Conservation (phyloP, 2,888 invertebrate genomes). For the Desoria tigrina region DNA sequence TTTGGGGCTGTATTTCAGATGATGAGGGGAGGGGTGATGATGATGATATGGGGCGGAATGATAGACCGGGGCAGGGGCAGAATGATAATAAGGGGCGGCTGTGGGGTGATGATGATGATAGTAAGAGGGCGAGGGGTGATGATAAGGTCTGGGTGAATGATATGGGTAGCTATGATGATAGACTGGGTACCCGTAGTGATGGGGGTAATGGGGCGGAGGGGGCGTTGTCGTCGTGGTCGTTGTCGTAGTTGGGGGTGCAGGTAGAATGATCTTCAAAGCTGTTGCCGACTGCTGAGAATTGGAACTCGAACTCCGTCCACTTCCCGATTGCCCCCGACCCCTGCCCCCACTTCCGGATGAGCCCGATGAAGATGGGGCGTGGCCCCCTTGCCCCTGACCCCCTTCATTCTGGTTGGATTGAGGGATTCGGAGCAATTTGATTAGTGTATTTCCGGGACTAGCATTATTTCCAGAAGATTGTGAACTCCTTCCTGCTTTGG, state of each 20-base stretch:
- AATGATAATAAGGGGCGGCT: too few species aligned
- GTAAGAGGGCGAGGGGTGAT: neutral
- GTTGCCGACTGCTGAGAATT: constrained; percentile 15
- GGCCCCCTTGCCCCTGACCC: constrained; percentile 5
- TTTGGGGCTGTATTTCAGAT: too few species aligned
- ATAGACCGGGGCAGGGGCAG: neutral
- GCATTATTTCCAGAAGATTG: neutral
- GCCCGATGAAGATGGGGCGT: neutral
- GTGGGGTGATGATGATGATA: neutral
- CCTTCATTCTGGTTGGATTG: neutral
- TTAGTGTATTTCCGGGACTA: constrained; percentile 23
- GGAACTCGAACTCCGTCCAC: constrained; percentile 5
- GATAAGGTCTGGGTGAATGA: neutral
- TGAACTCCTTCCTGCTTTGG: neutral
- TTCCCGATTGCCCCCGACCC: constrained; percentile 8
- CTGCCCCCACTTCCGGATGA: neutral
- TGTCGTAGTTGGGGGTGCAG: constrained; percentile 30
- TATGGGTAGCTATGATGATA: constrained; percentile 17
- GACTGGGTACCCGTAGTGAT: constrained; percentile 15
- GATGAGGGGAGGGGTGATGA: constrained; percentile 1
- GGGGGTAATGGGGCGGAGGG: constrained; percentile 20
- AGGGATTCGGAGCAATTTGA: constrained; percentile 30
- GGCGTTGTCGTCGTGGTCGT: constrained; percentile 24
- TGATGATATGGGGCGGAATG: neutral
- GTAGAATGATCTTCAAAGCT: constrained; percentile 35